Base-by-base conservation (phyloP, 2,113 vertebrate genomes). In the Festucalex cinctus region DNA sequence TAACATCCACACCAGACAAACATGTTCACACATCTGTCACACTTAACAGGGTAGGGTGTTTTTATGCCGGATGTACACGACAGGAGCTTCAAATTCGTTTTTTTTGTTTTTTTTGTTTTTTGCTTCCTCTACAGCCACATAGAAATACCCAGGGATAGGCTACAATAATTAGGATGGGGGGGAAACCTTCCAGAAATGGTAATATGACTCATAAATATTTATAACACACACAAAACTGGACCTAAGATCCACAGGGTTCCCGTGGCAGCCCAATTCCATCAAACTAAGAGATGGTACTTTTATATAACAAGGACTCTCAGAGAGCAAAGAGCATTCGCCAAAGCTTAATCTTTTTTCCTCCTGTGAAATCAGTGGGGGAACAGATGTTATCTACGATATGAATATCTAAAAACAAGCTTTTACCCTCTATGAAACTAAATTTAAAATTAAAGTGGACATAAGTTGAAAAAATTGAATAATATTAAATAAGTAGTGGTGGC, bases 181-280 rank as follows among this genome's bases (percentile, higher is more conserved):
- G 66, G 22, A 10, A 0, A 51, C 51, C 63, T 72, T 68, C 70
- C 63, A 71, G 70, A 74, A 70, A 69, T 77, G 75, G 13, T 68
- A 80, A 75, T 71, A 35, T 39, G 57, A 28, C 36, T 24, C 68
- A 76, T 81, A 56, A 71, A 85, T 85, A 83, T 85, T 85, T 65
- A 85, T 81, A 61, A 67, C 32, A 37, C 37, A 36, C 64, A 76
- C 65, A 66, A 60, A 76, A 73, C 70, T 74, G 69, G 72, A 79
- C 71, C 69, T 41, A 17, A 67, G 41, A 64, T 83, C 64, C 76
- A 69, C 19, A 1, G 44, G 71, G 80, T 77, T 77, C 68, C 68
- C 64, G 68, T 68, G 57, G 69, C 80, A 72, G 74, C 64, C 32
- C 73, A 73, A 79, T 85, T 70, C 81, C 69, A 79, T 72, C 64